A percentile compares a stretch with the other conserved stretches of the same genome.
Conservation (phyloP, 2,888 invertebrate genomes). For the Amblyjoppa proteus region DNA sequence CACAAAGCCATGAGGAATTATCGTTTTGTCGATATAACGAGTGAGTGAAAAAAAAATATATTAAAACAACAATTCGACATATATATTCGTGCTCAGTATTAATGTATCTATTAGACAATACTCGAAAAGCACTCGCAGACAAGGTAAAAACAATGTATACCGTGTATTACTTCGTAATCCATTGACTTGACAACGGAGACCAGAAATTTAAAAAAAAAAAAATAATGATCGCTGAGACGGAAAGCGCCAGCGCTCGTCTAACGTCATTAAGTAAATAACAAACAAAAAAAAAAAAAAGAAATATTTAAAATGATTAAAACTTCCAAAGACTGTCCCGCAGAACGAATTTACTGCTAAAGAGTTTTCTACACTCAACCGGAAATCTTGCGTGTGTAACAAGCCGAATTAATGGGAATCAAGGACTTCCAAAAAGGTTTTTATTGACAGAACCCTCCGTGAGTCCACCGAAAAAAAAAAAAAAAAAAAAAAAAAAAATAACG, state of each 20-base stretch:
- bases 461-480: conserved; percentile 46
- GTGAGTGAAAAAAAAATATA: conserved; percentile 11
- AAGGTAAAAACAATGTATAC: conserved; percentile 14
- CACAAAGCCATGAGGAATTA: conserved; percentile 57
- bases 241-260: conserved; percentile 12
- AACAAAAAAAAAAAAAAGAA: not conserved
- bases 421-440: conserved; percentile 61
- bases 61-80: conserved; percentile 7
- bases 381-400: conserved; percentile 64
- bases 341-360: conserved; percentile 64
- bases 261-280: conserved; percentile 18
- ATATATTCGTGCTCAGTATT: conserved; percentile 64
- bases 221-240: conserved; percentile 23
- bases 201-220: conserved; percentile 12
- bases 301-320: conserved; percentile 30
- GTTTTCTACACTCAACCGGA: conserved; percentile 61
- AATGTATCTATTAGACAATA: conserved; percentile 56
- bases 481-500: conserved; percentile 5
- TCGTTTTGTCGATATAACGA: conserved; percentile 22
- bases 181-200: conserved; percentile 59
- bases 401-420: conserved; percentile 70
- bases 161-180: conserved; percentile 22
- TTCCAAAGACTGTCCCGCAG: conserved; percentile 64
- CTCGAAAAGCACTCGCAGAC: conserved; percentile 44
- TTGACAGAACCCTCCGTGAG: conserved; percentile 51